A percentile compares a stretch with the other conserved stretches of the same genome.
These are phyloP conservation scores for Hephaestus fuliginosus DNA, from an alignment of 2,797 vertebrate species.

Conservation along the genomic window DNA sequence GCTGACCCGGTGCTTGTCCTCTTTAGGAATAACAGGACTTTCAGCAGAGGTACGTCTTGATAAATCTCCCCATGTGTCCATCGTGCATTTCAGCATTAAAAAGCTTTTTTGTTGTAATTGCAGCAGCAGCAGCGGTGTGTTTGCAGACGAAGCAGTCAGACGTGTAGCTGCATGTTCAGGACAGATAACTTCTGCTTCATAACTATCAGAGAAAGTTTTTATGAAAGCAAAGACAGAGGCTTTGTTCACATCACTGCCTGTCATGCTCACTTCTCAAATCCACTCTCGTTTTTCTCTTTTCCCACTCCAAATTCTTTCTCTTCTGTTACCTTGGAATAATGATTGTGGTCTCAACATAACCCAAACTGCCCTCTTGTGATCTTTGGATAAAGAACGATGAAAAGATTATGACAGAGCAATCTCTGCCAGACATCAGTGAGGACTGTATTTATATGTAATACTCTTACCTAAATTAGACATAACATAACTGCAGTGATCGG, in stretches of 20 bases:
- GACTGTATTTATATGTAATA: neutral
- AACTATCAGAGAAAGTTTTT: neutral
- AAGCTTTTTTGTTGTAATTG: neutral
- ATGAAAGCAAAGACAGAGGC: neutral
- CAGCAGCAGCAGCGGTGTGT: neutral
- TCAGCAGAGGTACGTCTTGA: no score
- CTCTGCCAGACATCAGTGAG: neutral
- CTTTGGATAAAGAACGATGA: neutral
- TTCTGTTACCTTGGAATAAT: neutral
- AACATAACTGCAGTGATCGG: neutral
- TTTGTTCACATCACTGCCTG: neutral
- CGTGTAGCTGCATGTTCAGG: slow-evolving; percentile 10
- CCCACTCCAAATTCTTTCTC: neutral
- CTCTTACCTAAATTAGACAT: no score
- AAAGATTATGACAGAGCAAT: neutral
- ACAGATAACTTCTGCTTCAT: neutral
- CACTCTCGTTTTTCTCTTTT: neutral
- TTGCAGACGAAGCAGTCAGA: neutral
- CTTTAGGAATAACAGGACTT: neutral
- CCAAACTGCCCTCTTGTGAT: neutral
- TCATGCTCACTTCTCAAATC: neutral
- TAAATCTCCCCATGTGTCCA: neutral
- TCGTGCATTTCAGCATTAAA: neutral
- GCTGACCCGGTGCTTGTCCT: neutral
- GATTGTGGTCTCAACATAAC: neutral